Evolutionary conservation across 2,888 invertebrate species (phyloP).

Genomic region (Protonemura montana): DNA sequence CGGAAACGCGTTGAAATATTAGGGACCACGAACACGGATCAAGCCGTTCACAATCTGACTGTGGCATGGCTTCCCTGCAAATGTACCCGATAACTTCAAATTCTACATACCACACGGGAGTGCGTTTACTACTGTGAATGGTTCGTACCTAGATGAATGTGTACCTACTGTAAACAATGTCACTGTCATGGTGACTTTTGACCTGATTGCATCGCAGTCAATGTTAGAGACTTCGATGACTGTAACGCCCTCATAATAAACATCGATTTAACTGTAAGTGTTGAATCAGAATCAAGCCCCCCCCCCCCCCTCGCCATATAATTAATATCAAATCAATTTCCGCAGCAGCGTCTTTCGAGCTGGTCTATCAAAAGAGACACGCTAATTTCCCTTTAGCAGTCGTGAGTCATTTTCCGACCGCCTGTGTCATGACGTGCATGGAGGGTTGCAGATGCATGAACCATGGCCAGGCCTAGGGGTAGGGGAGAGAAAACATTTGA

Average conservation of each 20-base stretch:
- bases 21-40: not conserved
- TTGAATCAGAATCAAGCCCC: constrained; percentile 8
- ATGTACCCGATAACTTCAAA: too few species aligned
- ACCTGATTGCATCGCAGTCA: too few species aligned
- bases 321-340: constrained; percentile 31
- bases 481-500: constrained; percentile 22
- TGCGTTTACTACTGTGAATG: too few species aligned
- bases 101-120: too few species aligned
- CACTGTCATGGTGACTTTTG: too few species aligned
- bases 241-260: not conserved
- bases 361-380: not conserved
- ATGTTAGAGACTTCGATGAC: too few species aligned
- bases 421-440: not conserved
- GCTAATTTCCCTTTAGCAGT: not conserved
- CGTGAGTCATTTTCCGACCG: constrained; percentile 33
- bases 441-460: constrained; percentile 27
- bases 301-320: not conserved
- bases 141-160: too few species aligned
- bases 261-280: not conserved
- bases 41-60: not conserved
- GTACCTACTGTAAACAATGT: too few species aligned
- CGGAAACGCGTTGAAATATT: too few species aligned
- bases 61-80: too few species aligned
- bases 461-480: not conserved
- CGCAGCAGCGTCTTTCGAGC: not conserved